Conservation (phyloP, 2,888 invertebrate species). For the Pteria penguin region DNA sequence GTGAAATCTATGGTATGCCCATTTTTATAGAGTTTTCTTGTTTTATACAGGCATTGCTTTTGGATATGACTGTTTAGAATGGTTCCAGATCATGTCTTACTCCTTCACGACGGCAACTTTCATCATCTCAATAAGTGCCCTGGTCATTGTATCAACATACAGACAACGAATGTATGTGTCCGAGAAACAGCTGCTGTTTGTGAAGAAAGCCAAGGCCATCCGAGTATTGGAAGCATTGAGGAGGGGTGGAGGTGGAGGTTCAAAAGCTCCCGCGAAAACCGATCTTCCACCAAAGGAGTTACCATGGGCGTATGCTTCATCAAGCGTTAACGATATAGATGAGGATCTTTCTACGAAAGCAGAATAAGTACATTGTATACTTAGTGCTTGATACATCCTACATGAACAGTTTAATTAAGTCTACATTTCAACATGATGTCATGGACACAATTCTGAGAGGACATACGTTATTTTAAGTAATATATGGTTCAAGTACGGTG, state of each 20-base stretch:
- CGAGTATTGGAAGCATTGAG: conserved; percentile 36
- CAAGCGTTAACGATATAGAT: too few relatives aligned
- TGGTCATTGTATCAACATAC: conserved; percentile 25
- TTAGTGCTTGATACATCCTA: too few relatives aligned
- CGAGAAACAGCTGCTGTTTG: conserved; percentile 26
- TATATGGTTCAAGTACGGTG: too few relatives aligned
- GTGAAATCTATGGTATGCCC: too few relatives aligned
- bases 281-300: neutral
- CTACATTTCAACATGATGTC: too few relatives aligned
- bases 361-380: too few relatives aligned
- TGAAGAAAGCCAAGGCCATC: conserved; percentile 29
- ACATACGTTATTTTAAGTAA: too few relatives aligned
- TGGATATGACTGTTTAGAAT: conserved; percentile 32
- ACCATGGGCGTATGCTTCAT: conserved; percentile 10
- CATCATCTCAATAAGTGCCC: conserved; percentile 18
- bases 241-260: conserved; percentile 25
- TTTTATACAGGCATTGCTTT: conserved; percentile 26
- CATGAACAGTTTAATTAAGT: too few relatives aligned
- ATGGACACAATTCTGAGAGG: too few relatives aligned
- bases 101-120: conserved; percentile 12
- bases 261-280: conserved; percentile 33
- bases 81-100: conserved; percentile 32
- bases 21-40: neutral
- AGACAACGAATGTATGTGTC: conserved; percentile 21
- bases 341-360: too few relatives aligned